A percentile compares a stretch with the other conserved stretches of the same genome.
phyloP scores from a whole-genome alignment of 1,140 invertebrate genomes.

The Drosophila baimaii region DNA sequence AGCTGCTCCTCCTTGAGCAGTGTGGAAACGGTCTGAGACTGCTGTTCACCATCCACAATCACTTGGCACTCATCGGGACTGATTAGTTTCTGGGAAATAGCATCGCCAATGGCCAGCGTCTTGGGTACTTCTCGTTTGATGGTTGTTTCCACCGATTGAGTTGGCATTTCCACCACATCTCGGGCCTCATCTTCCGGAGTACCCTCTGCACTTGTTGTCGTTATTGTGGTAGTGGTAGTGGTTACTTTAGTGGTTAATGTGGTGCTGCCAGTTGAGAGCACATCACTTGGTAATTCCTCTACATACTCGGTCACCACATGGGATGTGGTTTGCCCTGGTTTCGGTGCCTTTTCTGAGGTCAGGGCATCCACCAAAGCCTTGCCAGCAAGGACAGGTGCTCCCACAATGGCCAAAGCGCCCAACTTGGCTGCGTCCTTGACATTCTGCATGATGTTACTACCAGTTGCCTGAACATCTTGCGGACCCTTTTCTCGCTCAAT shows the following conservation, averaged over 20 bases:
- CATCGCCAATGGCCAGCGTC: conserved; percentile 87
- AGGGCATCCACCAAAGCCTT: conserved; percentile 92
- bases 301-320: conserved; percentile 30
- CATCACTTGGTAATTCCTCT: conserved; percentile 35
- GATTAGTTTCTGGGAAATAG: conserved; percentile 90
- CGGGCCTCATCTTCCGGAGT: conserved; percentile 56
- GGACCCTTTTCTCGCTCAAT: conserved; percentile 58
- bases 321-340: conserved; percentile 70
- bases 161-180: conserved; percentile 44
- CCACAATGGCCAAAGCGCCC: conserved; percentile 91
- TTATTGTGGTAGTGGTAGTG: conserved; percentile 66
- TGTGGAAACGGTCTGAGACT: conserved; percentile 87
- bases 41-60: conserved; percentile 86
- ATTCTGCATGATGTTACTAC: conserved; percentile 82
- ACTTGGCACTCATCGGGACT: conserved; percentile 89
- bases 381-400: conserved; percentile 91
- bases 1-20: conserved; percentile 88
- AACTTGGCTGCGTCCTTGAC: conserved; percentile 93
- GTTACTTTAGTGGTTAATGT: conserved; percentile 64
- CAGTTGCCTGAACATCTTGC: conserved; percentile 3
- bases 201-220: conserved; percentile 26
- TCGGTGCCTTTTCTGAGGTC: conserved; percentile 85
- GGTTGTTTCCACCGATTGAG: conserved; percentile 33
- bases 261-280: conserved; percentile 24
- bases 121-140: conserved; percentile 62